phyloP scores from a whole-genome alignment of 2,113 vertebrate genomes.

The Podiceps cristatus region DNA sequence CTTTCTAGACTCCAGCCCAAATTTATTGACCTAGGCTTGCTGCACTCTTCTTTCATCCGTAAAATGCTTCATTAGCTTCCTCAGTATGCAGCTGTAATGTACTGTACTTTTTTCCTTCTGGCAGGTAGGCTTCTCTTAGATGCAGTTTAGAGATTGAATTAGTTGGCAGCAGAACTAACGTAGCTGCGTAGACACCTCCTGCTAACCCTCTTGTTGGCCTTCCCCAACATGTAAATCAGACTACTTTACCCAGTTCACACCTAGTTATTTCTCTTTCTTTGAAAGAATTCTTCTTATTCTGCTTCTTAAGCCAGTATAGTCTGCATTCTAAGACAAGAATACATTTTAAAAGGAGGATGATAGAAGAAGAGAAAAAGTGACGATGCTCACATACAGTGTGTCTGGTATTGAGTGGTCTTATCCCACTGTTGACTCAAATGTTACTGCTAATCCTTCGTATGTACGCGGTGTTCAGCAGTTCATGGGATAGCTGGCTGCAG shows the following conservation, averaged over 20 bases:
- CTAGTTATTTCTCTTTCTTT: neutral
- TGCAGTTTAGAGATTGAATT: neutral
- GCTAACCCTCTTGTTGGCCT: neutral
- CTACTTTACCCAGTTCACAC: accelerated
- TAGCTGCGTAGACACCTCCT: neutral
- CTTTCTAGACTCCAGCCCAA: neutral
- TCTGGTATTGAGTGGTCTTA: neutral
- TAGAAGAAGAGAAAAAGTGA: neutral
- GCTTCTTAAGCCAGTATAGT: neutral
- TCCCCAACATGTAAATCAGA: neutral
- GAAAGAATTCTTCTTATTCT: neutral
- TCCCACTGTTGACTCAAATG: neutral
- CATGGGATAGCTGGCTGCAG: neutral
- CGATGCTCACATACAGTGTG: neutral
- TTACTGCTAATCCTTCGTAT: neutral
- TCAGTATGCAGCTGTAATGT: neutral
- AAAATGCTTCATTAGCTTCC: constrained; percentile 3
- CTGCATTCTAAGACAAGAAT: neutral
- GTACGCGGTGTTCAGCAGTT: neutral
- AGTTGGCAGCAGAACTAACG: neutral
- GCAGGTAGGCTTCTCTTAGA: neutral
- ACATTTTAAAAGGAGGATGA: neutral
- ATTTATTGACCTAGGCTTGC: neutral
- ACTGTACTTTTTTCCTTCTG: neutral
- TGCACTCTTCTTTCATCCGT: neutral